Evolutionary conservation across 2,797 vertebrate genomes (phyloP).

Genomic region (Phrynocephalus guinanensis): DNA sequence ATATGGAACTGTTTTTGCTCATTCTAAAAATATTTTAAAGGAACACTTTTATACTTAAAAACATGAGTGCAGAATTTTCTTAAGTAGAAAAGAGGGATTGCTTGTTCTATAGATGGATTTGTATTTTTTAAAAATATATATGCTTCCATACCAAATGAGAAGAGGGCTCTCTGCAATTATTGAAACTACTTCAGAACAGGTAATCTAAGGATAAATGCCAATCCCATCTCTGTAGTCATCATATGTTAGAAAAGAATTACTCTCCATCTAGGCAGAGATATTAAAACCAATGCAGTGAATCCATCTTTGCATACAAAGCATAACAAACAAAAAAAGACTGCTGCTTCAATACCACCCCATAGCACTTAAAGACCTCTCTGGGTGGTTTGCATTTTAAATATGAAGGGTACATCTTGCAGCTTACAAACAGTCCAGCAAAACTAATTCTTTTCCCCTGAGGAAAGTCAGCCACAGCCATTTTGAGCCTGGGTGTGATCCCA

Average conservation of each 20-base stretch:
- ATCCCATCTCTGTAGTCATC: neutral
- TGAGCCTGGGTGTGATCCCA: too few species aligned
- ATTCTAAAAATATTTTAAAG: conserved; percentile 51
- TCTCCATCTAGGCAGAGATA: neutral
- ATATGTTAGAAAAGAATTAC: neutral
- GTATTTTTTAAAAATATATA: neutral
- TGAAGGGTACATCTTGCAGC: too few species aligned
- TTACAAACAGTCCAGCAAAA: too few species aligned
- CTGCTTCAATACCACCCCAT: too few species aligned
- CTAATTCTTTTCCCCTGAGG: too few species aligned
- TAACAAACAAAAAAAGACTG: too few species aligned
- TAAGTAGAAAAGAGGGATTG: neutral
- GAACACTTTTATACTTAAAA: conserved; percentile 44
- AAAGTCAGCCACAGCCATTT: too few species aligned
- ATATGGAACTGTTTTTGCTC: conserved; percentile 63
- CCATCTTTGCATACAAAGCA: neutral
- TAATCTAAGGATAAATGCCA: neutral
- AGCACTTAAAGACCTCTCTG: too few species aligned
- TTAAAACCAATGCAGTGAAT: neutral
- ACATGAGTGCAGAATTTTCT: neutral
- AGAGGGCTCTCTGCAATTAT: neutral
- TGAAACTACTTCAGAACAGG: neutral
- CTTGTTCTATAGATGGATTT: neutral
- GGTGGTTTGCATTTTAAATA: too few species aligned
- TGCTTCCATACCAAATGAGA: neutral